Base-by-base conservation (phyloP, 2,113 vertebrate species). In the Ailuropoda melanoleuca region DNA sequence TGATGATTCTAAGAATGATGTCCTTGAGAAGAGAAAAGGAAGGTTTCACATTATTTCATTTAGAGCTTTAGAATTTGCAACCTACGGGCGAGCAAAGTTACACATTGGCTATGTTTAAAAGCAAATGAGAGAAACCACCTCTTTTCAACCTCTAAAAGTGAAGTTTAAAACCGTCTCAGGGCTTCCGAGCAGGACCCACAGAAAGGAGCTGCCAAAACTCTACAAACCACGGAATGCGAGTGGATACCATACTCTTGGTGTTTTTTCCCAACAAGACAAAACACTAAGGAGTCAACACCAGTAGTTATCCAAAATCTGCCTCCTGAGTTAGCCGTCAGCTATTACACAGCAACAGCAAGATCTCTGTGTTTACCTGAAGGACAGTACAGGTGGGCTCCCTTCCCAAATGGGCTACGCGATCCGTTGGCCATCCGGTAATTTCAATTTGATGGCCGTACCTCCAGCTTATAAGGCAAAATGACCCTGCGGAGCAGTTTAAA, bases 71-170 rank as follows among this genome's bases (percentile, higher is more conserved):
- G 4, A 48, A 75, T 89, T 85, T 96, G 43, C 50, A 96, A 3
- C 24, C 34, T 85, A 87, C 4, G 62, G 31, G 13, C 84, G 39
- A 84, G 60, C 80, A 17, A 62, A 19, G 37, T 68, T 18, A 37
- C 10, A 68, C 66, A 21, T 21, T 37, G 80, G 24, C 8, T 53
- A 21, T 60, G 14, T 39, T 58, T 95, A 82, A 95, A 89, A 88
- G 24, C 48, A 62, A 81, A 74, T n/a, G 78, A 53, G 31, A 94
- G 46, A 83, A 81, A 39, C 3, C 23, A 50, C 74, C 50, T 75
- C 12, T 84, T 80, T 89, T 81, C 55, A 81, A 62, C 2, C 0
- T 90, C 87, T 60, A 43, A 90, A 97, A 94, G 26, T 43, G 10
- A 90, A 90, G 37, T 82, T 53, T 56, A 58, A 93, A 83, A 56